Percentiles rank a stretch among this genome's conserved stretches.
Conservation (phyloP, 2,888 invertebrate species). For the Caenorhabditis macrosperma region DNA sequence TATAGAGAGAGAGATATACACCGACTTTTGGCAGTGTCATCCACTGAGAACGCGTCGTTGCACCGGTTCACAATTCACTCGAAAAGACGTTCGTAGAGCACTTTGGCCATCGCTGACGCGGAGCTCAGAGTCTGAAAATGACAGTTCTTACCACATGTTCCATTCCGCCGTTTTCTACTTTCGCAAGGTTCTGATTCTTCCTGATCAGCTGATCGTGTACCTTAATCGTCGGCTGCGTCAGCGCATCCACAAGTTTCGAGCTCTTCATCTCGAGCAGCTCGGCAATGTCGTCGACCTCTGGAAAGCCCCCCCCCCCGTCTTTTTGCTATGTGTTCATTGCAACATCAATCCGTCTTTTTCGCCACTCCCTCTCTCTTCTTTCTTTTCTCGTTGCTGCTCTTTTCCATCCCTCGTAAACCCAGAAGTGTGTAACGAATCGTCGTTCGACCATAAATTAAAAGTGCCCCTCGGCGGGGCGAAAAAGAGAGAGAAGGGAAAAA, state of each 20-base stretch:
- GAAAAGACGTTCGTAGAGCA: slow-evolving; percentile 77
- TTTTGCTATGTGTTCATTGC: slow-evolving; percentile 29
- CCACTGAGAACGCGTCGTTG: slow-evolving; percentile 65
- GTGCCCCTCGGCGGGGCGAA: neutral
- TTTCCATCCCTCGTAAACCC: slow-evolving; percentile 9
- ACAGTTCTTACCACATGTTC: too few species aligned
- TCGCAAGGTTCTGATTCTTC: slow-evolving; percentile 82
- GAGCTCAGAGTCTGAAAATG: slow-evolving; percentile 67
- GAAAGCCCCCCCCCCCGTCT: slow-evolving; percentile 4
- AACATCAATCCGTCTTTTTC: slow-evolving; percentile 36
- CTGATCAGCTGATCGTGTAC: slow-evolving; percentile 82
- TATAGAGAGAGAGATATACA: too few species aligned
- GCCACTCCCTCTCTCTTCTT: slow-evolving; percentile 29
- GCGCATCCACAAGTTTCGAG: slow-evolving; percentile 79
- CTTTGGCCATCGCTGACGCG: slow-evolving; percentile 76
- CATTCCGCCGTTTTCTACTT: slow-evolving; percentile 73
- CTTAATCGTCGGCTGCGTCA: slow-evolving; percentile 82
- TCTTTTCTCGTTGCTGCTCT: slow-evolving; percentile 3
- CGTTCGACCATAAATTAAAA: slow-evolving; percentile 54
- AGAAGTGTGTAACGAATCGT: slow-evolving; percentile 50
- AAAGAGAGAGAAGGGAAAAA: neutral
- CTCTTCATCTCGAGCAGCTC: slow-evolving; percentile 70
- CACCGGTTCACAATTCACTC: slow-evolving; percentile 75
- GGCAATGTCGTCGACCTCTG: slow-evolving; percentile 74
- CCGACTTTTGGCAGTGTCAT: slow-evolving; percentile 39